phyloP scores from a whole-genome alignment of 2,888 invertebrate species.

The Lasioglossum villosulum region DNA sequence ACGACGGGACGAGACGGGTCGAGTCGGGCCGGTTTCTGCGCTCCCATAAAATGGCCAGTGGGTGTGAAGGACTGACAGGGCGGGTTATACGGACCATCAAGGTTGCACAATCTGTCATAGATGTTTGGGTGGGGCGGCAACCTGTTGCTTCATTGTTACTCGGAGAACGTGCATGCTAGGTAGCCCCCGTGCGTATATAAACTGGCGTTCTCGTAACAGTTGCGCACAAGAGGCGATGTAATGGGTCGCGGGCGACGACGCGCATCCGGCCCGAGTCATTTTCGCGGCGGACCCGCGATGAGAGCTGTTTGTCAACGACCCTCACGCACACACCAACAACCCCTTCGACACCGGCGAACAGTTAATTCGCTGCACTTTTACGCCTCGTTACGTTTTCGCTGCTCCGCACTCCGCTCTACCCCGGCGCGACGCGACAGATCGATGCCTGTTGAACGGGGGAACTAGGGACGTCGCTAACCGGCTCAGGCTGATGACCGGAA shows the following conservation, averaged over 20 bases:
- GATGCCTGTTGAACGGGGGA: background rate
- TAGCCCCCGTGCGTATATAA: slow-evolving; percentile 48
- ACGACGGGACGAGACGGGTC: background rate
- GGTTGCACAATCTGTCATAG: slow-evolving; percentile 77
- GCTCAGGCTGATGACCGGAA: background rate
- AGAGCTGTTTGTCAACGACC: slow-evolving; percentile 62
- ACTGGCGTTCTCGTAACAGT: slow-evolving; percentile 64
- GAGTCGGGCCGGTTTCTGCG: slow-evolving; percentile 26
- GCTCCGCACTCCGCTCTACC: background rate
- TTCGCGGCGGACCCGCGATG: slow-evolving; percentile 52
- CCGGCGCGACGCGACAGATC: background rate
- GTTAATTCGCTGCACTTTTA: slow-evolving; percentile 54
- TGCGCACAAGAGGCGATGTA: slow-evolving; percentile 35
- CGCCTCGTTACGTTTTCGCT: slow-evolving; percentile 12
- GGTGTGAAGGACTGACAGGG: slow-evolving; percentile 75
- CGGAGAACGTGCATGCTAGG: slow-evolving; percentile 68
- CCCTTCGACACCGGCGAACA: slow-evolving; percentile 16
- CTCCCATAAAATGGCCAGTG: slow-evolving; percentile 71
- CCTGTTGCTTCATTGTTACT: slow-evolving; percentile 78
- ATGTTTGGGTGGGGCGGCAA: slow-evolving; percentile 71
- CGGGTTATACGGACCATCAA: slow-evolving; percentile 75
- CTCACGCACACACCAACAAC: background rate
- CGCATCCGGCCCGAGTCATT: slow-evolving; percentile 63
- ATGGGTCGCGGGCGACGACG: slow-evolving; percentile 26
- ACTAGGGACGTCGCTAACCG: background rate